Evolutionary conservation across 2,797 vertebrate species (phyloP).

Genomic region (Tinamus major): DNA sequence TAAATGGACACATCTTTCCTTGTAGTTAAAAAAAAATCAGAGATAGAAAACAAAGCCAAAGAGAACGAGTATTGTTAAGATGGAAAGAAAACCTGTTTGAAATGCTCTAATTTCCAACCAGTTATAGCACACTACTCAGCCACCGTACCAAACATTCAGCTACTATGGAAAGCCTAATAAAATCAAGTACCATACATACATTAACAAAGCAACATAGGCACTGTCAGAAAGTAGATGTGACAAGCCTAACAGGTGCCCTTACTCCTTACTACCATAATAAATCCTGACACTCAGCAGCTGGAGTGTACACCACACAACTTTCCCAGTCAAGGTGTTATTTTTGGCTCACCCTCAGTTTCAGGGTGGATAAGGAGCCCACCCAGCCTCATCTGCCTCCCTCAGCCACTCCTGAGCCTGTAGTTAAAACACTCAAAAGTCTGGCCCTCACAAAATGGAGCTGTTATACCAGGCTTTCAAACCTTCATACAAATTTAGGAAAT

Average conservation of each 20-base stretch:
- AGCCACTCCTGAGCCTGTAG: neutral
- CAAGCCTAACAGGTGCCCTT: neutral
- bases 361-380: neutral
- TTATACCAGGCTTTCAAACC: neutral
- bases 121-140: neutral
- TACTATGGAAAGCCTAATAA: neutral
- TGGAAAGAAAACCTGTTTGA: neutral
- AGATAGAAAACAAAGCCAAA: neutral
- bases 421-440: neutral
- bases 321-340: neutral
- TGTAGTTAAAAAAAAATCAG: neutral
- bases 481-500: neutral
- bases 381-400: neutral
- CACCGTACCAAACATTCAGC: neutral
- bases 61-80: neutral
- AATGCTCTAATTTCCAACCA: neutral
- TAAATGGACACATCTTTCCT: neutral
- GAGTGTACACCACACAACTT: neutral
- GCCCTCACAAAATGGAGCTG: neutral
- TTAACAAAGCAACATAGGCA: neutral
- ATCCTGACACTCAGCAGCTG: neutral
- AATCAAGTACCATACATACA: neutral
- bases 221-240: neutral
- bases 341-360: neutral
- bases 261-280: neutral